These are phyloP conservation scores for Esox niger DNA, from an alignment of 2,113 vertebrate species.

Conservation along the genomic window DNA sequence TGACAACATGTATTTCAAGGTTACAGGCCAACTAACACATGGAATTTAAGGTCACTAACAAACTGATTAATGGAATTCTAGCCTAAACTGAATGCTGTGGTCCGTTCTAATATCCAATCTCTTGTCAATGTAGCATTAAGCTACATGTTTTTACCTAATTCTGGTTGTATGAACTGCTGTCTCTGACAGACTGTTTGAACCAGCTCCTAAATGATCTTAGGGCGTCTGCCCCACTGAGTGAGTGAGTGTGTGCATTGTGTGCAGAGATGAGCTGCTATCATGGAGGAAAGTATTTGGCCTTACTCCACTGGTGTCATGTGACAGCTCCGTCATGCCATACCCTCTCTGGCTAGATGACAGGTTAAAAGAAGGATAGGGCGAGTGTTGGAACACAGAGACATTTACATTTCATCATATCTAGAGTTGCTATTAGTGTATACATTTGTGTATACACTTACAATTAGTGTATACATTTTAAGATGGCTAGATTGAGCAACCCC, in stretches of 20 bases:
- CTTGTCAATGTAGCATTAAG: no score
- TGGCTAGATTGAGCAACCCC: no score
- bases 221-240: slow-evolving; percentile 9
- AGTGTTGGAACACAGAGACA: background rate
- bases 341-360: slow-evolving; percentile 32
- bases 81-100: no score
- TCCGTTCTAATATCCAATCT: background rate
- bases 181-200: no score
- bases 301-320: slow-evolving; percentile 27
- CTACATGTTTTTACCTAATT: no score
- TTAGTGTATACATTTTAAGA: no score
- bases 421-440: no score
- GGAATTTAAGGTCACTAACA: no score
- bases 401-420: slow-evolving; percentile 23
- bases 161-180: no score
- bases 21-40: no score
- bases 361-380: slow-evolving; percentile 29
- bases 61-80: no score
- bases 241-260: slow-evolving; percentile 9
- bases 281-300: slow-evolving; percentile 20
- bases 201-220: background rate
- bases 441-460: no score
- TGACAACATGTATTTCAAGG: background rate
- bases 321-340: slow-evolving; percentile 18
- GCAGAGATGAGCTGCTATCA: slow-evolving; percentile 24